phyloP scores from a whole-genome alignment of 2,113 vertebrate genomes.

The Gymnarchus niloticus region DNA sequence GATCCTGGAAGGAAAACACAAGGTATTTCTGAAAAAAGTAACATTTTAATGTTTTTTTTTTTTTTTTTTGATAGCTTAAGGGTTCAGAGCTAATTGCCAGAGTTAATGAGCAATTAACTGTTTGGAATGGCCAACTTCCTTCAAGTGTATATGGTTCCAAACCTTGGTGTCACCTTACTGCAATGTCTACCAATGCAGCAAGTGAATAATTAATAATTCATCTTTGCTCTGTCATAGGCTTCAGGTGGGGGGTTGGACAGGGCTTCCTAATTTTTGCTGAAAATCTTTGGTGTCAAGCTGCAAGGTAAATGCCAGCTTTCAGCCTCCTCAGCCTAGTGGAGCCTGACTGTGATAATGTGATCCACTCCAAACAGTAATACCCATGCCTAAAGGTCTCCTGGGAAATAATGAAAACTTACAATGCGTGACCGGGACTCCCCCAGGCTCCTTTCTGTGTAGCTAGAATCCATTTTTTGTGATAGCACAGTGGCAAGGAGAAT shows the following conservation, averaged over 20 bases:
- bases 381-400: not conserved
- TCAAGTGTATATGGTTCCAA: not conserved
- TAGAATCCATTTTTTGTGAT: not conserved
- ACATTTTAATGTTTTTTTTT: not conserved
- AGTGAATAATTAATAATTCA: slow-evolving; percentile 38
- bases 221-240: slow-evolving; percentile 35
- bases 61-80: not conserved
- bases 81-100: not conserved
- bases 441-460: not conserved
- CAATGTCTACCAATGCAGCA: slow-evolving; percentile 28
- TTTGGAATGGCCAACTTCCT: not conserved
- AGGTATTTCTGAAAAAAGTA: not conserved
- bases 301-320: slow-evolving; percentile 7
- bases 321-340: not conserved
- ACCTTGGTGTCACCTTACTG: slow-evolving; percentile 4
- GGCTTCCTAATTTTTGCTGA: slow-evolving; percentile 21
- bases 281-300: not conserved
- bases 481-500: not conserved
- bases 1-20: not conserved
- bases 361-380: not conserved
- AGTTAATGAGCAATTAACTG: not conserved
- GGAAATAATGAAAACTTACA: not conserved
- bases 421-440: not conserved
- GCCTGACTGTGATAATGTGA: not conserved
- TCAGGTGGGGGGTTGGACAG: not conserved